Base-by-base conservation (phyloP, 2,113 vertebrate species). In the Gymnarchus niloticus region DNA sequence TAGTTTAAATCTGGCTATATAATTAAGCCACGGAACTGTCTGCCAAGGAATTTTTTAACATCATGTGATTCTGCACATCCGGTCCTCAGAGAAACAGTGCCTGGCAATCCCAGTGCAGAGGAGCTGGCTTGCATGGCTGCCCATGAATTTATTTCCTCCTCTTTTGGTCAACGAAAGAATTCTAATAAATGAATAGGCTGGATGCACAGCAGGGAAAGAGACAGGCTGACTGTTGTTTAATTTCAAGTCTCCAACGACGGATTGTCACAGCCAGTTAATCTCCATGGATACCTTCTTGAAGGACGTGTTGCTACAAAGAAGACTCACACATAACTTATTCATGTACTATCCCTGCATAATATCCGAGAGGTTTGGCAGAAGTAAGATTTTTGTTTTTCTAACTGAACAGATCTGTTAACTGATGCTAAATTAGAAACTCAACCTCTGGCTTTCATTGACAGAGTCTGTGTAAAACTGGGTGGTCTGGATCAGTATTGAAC, bases 241-340 rank as follows among this genome's bases (percentile, higher is more conserved):
- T 3, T 73, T 33, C 14, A 28, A 48, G 33, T 28, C 48, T 41
- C 61, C n/a, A 8, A 76, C 44, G 23, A 41, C 49, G 33, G 65
- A 17, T 4, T 33, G 28, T 37, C 28, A 56, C 65, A 41, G 65
- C 33, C 48, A 54, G 4, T 85, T 2, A 6, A 51, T 85, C 61
- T 76, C 84, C 61, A 85, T 85, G 84, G 59, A 37, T 56, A 85
- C 61, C 61, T 23, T 56, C 56, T 17, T 73, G 25, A 85, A 73
- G 46, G 51, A 73, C 41, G 28, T 14, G n/a, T 41, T 56, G 83
- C 44, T n/a, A 76, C 33, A 46, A 37, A 56, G 49, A 37, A 28
- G 25, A 41, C 49, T 76, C 25, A 51, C 1, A 12, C 25, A 41
- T 49, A 33, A 49, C 48, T 76, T 17, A 28, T 21, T 28, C 48